phyloP scores from a whole-genome alignment of 2,113 vertebrate species.

The Otus sunia region DNA sequence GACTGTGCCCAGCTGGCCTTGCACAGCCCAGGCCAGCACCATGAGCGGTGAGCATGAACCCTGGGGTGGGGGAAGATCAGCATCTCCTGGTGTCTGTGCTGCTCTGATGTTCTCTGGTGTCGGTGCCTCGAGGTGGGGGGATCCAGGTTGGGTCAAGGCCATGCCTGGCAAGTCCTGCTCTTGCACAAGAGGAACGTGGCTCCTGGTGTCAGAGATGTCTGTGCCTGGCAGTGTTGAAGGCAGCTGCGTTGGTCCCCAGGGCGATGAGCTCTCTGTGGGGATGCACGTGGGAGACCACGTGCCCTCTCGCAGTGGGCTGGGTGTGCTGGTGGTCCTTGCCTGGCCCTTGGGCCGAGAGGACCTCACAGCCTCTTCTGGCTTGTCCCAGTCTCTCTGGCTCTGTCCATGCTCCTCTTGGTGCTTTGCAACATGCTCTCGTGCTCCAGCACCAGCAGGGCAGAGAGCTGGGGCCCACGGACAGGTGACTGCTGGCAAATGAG shows the following conservation, averaged over 20 bases:
- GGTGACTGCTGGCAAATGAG: neutral
- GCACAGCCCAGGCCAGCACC: neutral
- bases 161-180: neutral
- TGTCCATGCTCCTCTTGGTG: neutral
- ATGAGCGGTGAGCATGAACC: neutral
- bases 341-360: neutral
- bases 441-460: neutral
- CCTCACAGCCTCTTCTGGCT: neutral
- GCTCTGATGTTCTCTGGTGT: neutral
- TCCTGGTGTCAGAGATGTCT: neutral
- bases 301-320: neutral
- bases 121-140: neutral
- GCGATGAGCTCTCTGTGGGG: neutral
- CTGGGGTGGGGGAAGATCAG: neutral
- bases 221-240: neutral
- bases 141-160: neutral
- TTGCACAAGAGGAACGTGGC: accelerated
- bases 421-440: neutral
- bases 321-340: neutral
- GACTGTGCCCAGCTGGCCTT: neutral
- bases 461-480: neutral
- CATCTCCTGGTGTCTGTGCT: neutral
- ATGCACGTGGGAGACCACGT: accelerated
- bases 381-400: neutral
- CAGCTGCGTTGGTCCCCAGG: neutral